Conservation (phyloP, 2,888 invertebrate genomes). For the Eupithecia centaureata region DNA sequence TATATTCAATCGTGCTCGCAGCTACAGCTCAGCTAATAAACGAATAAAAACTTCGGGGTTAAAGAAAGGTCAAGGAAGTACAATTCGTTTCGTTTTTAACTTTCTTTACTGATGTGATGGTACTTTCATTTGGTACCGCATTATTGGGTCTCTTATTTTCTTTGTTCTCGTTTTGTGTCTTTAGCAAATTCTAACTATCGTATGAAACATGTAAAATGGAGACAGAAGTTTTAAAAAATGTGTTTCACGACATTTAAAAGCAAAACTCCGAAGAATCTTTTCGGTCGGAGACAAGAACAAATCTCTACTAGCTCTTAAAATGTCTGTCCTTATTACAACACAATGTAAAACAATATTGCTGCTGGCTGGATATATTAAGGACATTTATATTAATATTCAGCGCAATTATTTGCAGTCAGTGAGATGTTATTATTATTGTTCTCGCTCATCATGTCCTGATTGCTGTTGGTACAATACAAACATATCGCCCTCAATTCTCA, state of each 20-base stretch:
- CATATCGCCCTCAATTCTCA: conserved; percentile 19
- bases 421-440: conserved; percentile 10
- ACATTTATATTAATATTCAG: not conserved
- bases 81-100: conserved; percentile 23
- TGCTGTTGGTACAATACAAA: not conserved
- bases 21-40: conserved; percentile 3
- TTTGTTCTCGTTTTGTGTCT: conserved; percentile 6
- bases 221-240: not conserved
- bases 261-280: not conserved
- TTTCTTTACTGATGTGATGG: conserved; percentile 23
- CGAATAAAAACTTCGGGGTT: conserved; percentile 14
- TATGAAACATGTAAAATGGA: not conserved
- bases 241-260: not conserved
- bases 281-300: not conserved
- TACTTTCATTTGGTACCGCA: conserved; percentile 21
- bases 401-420: conserved; percentile 7
- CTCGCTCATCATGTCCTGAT: conserved; percentile 9
- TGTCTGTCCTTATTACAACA: not conserved
- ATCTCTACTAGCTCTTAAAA: not conserved
- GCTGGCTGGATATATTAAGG: not conserved
- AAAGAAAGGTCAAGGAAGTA: conserved; percentile 16
- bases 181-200: not conserved
- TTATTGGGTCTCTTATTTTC: conserved; percentile 10
- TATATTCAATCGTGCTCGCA: not conserved
- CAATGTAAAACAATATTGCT: not conserved